Conservation (phyloP, 2,797 vertebrate genomes). For the Luscinia megarhynchos region DNA sequence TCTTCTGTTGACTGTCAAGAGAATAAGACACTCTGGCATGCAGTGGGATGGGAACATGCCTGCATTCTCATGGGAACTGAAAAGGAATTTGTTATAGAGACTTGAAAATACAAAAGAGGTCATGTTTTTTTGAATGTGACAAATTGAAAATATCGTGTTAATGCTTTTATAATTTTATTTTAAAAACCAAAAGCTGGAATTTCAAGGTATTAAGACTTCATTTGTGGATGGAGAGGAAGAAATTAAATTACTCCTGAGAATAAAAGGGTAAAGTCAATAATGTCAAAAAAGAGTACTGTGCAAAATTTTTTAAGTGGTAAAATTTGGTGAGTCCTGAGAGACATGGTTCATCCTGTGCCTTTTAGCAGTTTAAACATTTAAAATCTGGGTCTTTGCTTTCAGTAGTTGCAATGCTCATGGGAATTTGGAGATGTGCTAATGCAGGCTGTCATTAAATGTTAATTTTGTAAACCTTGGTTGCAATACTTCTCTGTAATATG, state of each 20-base stretch:
- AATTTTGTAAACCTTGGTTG: background rate
- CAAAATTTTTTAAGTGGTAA: background rate
- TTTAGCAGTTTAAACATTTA: background rate
- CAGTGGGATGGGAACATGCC: background rate
- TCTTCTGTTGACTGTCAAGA: background rate
- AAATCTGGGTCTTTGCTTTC: background rate
- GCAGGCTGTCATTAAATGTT: background rate
- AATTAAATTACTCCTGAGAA: background rate
- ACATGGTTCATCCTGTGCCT: background rate
- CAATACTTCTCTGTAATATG: background rate
- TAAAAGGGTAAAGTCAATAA: background rate
- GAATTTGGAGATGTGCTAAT: background rate
- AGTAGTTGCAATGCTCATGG: background rate
- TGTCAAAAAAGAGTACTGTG: background rate
- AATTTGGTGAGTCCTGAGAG: background rate
- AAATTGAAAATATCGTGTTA: background rate
- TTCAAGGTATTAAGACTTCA: background rate
- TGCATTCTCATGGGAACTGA: constrained; percentile 12
- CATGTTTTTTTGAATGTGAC: background rate
- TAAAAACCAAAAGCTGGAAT: background rate
- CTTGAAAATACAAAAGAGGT: background rate
- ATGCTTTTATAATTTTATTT: background rate
- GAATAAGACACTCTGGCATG: background rate
- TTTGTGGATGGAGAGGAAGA: background rate
- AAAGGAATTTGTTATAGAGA: background rate